Base-by-base conservation (phyloP, 2,113 vertebrate genomes). In the Alethe diademata region DNA sequence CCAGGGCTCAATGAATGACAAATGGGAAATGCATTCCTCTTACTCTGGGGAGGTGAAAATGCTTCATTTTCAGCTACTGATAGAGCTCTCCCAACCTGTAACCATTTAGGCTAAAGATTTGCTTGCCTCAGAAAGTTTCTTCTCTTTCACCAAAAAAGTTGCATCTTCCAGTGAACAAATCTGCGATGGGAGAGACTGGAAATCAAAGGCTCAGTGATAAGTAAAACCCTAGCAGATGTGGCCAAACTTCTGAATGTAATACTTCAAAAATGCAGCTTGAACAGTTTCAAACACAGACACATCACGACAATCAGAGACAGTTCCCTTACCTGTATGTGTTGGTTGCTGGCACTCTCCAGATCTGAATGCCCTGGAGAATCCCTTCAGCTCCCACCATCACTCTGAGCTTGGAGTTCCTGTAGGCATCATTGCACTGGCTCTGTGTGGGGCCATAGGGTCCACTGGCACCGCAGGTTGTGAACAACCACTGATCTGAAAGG, bases 381-480 rank as follows among this genome's bases (percentile, higher is more conserved):
- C 99, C 98, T 70, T 98, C 98, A 50, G 98, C 98, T 66, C 98
- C 98, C 14, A 99, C 98, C 20, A 98, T 96, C 97, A 99, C 99
- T 26, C 98, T 99, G 96, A 99, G 97, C 93, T 99, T 99, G 96
- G 97, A 98, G 92, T 97, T 98, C 91, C 98, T 98, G 95, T 99
- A 99, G 94, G 98, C 98, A 47, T 98, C 98, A n/a, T 98, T 98
- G 97, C 99, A 99, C 93, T 99, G 99, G 74, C 97, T 98, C 86
- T 99, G 99, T 12, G 98, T 99, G 36, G 99, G 99, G 43, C 99
- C 99, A 3, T 98, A 98, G 29, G 99, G 98, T 35, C 99, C 99
- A 1, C 97, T 98, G 60, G 99, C 99, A 57, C 99, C 99, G 42
- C 99, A 99, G 2, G 99, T 99, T 82, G 98, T 98, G 91, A 99